phyloP scores from a whole-genome alignment of 2,888 invertebrate genomes.

The Deilephila porcellus region DNA sequence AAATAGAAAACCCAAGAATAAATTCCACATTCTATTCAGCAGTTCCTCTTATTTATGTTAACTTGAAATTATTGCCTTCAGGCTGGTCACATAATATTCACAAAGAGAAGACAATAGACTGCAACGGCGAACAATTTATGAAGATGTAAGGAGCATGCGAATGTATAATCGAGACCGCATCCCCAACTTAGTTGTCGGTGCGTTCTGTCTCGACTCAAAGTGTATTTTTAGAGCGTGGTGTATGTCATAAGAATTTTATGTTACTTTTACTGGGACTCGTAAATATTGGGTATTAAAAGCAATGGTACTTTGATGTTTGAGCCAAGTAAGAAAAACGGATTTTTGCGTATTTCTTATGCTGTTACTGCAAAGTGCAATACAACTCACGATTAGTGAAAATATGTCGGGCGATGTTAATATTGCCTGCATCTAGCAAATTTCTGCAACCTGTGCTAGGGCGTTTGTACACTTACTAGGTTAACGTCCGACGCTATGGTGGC shows the following conservation, averaged over 20 bases:
- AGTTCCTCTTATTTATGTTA: not conserved
- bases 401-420: too few relatives aligned
- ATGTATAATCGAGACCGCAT: slow-evolving; percentile 28
- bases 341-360: not conserved
- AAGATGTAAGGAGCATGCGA: slow-evolving; percentile 28
- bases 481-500: too few relatives aligned
- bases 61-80: slow-evolving; percentile 1
- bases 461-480: too few relatives aligned
- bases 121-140: slow-evolving; percentile 29
- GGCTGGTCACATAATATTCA: slow-evolving; percentile 4
- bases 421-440: too few relatives aligned
- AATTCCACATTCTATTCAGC: not conserved
- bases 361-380: not conserved
- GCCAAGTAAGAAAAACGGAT: not conserved
- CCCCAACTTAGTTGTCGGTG: slow-evolving; percentile 23
- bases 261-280: not conserved
- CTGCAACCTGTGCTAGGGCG: too few relatives aligned
- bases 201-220: slow-evolving; percentile 22
- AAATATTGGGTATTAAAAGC: not conserved
- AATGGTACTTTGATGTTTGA: not conserved
- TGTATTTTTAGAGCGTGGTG: slow-evolving; percentile 23
- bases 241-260: slow-evolving; percentile 17
- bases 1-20: not conserved
- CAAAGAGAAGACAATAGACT: slow-evolving; percentile 22
- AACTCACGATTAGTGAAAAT: too few relatives aligned